Percentiles rank a stretch among this genome's conserved stretches.
Evolutionary conservation across 2,888 invertebrate genomes (phyloP).

Genomic region (Tipula vernalis): DNA sequence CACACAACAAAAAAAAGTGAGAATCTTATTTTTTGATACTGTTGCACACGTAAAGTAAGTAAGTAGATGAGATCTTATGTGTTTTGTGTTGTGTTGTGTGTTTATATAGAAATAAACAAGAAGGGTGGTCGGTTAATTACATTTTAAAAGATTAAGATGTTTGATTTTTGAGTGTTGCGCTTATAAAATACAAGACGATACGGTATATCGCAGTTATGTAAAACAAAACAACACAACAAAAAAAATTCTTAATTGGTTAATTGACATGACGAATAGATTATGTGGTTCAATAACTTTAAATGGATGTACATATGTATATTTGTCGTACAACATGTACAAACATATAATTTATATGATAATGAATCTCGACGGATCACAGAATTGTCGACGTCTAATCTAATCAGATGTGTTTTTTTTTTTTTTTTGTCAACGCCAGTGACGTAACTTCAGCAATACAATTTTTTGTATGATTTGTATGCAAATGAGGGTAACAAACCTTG

Average conservation of each 20-base stretch:
- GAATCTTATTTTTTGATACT: background rate
- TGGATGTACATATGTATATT: background rate
- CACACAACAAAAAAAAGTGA: background rate
- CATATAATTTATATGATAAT: background rate
- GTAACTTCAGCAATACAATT: background rate
- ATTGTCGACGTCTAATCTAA: background rate
- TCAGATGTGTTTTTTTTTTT: background rate
- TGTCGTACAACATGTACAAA: background rate
- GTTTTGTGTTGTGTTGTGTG: background rate
- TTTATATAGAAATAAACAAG: background rate
- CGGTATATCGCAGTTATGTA: too few relatives aligned
- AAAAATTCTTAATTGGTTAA: background rate
- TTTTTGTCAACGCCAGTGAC: background rate
- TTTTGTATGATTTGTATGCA: background rate
- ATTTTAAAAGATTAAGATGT: constrained; percentile 4
- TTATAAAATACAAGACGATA: background rate
- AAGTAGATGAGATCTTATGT: background rate
- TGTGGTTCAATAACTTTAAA: background rate
- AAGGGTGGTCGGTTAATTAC: constrained; percentile 4
- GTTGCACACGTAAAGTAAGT: background rate
- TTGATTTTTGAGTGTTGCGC: background rate
- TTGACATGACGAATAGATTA: constrained; percentile 4
- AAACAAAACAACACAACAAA: too few relatives aligned
- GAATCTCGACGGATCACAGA: background rate
- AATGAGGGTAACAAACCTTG: background rate